These are phyloP conservation scores for Tetraneura akinire DNA, from an alignment of 1,140 invertebrate genomes.

Conservation along the genomic window DNA sequence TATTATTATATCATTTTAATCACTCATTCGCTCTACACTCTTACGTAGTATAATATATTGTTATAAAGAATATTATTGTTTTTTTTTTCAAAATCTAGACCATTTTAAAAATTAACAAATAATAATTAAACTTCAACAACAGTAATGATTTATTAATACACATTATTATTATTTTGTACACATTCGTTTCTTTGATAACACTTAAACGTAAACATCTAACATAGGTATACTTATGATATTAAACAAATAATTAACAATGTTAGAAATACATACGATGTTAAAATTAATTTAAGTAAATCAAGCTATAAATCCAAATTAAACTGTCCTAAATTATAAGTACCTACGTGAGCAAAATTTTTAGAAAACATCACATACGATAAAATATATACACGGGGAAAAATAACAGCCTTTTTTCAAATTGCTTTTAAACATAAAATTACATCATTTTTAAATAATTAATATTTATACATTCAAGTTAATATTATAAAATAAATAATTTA, in stretches of 20 bases:
- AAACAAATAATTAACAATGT: slow-evolving; percentile 43
- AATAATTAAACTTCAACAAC: slow-evolving; percentile 30
- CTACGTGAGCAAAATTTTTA: slow-evolving; percentile 48
- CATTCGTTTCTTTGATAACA: slow-evolving; percentile 3
- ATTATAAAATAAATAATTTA: slow-evolving; percentile 31
- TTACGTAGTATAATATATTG: too few species aligned
- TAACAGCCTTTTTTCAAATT: slow-evolving; percentile 48
- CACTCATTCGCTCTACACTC: too few species aligned
- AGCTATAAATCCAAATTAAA: slow-evolving; percentile 25
- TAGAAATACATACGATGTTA: slow-evolving; percentile 28
- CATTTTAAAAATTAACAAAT: background rate
- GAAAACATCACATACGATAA: slow-evolving; percentile 9
- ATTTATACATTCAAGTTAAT: slow-evolving; percentile 26
- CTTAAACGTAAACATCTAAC: slow-evolving; percentile 33
- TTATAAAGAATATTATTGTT: too few species aligned
- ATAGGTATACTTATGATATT: slow-evolving; percentile 23
- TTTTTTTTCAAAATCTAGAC: too few species aligned
- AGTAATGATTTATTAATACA: slow-evolving; percentile 46
- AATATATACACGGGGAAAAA: slow-evolving; percentile 43
- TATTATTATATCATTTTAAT: too few species aligned
- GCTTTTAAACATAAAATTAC: slow-evolving; percentile 32
- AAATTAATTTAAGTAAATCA: slow-evolving; percentile 11
- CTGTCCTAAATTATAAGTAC: slow-evolving; percentile 21
- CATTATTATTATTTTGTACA: slow-evolving; percentile 48
- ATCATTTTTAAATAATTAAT: slow-evolving; percentile 27